These are phyloP conservation scores for Aphidius colemani DNA, from an alignment of 2,888 invertebrate species.

Conservation along the genomic window DNA sequence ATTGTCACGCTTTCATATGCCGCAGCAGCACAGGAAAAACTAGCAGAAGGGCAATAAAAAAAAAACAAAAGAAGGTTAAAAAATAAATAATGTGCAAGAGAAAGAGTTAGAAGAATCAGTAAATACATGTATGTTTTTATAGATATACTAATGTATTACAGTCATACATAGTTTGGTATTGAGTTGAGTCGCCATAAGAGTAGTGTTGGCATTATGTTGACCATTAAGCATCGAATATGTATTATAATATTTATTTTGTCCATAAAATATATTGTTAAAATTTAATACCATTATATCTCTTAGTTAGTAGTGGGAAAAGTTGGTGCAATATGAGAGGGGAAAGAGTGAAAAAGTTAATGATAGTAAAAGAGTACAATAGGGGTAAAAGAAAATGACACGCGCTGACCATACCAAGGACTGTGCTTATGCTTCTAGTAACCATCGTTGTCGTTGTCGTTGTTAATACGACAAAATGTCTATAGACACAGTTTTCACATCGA, in stretches of 20 bases:
- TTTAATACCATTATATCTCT: neutral
- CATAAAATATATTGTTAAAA: too few species aligned
- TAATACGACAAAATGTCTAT: too few species aligned
- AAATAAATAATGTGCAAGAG: conserved; percentile 1
- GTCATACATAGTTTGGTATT: neutral
- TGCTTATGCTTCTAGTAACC: conserved; percentile 28
- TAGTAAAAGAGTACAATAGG: conserved; percentile 24
- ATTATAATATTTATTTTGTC: too few species aligned
- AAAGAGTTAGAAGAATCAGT: conserved; percentile 4
- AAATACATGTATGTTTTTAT: neutral
- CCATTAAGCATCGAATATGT: too few species aligned
- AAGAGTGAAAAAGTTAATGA: conserved; percentile 7
- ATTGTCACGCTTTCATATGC: conserved; percentile 34
- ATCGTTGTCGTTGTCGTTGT: too few species aligned
- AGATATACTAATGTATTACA: neutral
- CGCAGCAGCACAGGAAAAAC: neutral
- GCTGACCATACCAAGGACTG: conserved; percentile 39
- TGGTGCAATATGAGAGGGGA: conserved; percentile 23
- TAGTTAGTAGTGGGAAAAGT: conserved; percentile 8
- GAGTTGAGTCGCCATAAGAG: neutral
- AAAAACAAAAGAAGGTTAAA: neutral
- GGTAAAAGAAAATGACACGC: conserved; percentile 39
- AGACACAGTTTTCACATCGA: too few species aligned
- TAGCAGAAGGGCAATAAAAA: neutral
- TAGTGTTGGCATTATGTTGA: too few species aligned